A percentile compares a stretch with the other conserved stretches of the same genome.
phyloP scores from a whole-genome alignment of 2,797 vertebrate species.

The Pseudochirops corinnae region DNA sequence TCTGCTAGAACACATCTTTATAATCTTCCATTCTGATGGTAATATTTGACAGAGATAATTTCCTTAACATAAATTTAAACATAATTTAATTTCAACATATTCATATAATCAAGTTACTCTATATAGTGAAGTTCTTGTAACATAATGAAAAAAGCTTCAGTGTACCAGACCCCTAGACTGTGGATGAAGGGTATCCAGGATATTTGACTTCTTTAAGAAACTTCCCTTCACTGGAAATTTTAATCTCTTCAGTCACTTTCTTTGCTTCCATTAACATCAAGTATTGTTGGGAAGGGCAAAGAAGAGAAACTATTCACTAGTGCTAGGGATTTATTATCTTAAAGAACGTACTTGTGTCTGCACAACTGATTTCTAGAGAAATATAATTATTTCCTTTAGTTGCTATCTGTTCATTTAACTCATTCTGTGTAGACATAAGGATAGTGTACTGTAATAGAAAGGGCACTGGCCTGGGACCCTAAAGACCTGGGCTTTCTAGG shows the following conservation, averaged over 20 bases:
- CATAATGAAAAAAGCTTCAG: constrained; percentile 24
- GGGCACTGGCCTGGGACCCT: neutral
- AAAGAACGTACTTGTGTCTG: neutral
- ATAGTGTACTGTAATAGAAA: neutral
- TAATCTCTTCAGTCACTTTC: neutral
- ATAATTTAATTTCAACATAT: neutral
- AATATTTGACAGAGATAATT: constrained; percentile 16
- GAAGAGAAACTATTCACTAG: neutral
- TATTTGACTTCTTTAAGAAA: constrained; percentile 30
- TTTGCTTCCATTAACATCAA: neutral
- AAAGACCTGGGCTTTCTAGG: neutral
- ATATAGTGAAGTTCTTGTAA: neutral
- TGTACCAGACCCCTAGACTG: neutral
- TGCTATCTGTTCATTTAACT: neutral
- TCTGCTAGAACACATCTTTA: neutral
- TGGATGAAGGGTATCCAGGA: neutral
- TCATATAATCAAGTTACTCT: neutral
- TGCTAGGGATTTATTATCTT: neutral
- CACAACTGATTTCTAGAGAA: neutral
- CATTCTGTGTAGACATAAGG: neutral
- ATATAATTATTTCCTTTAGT: neutral
- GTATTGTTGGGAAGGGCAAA: neutral
- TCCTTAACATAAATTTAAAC: constrained; percentile 41
- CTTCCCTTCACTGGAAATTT: neutral
- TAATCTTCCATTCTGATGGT: constrained; percentile 17